Percentiles rank a stretch among this genome's conserved stretches.
phyloP scores from a whole-genome alignment of 35 echinoderm and acorn worm genomes.

The Acanthaster planci region DNA sequence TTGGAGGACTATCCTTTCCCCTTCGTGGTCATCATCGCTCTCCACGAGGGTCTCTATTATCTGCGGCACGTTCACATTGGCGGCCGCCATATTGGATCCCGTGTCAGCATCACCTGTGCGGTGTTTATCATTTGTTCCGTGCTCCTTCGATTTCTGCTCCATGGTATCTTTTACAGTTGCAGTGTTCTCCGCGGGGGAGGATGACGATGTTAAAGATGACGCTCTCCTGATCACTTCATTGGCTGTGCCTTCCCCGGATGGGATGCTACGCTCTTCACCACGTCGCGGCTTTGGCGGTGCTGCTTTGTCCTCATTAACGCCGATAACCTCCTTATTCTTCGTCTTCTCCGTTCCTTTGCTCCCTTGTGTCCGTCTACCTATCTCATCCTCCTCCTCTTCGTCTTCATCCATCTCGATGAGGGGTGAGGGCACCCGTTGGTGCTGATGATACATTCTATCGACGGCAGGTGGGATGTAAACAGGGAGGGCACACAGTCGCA shows the following conservation, averaged over 20 bases:
- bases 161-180: constrained; percentile 27
- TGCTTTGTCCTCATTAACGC: constrained; percentile 33
- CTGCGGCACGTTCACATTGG: constrained; percentile 54
- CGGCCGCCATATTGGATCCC: constrained; percentile 38
- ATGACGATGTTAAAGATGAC: background rate
- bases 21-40: constrained; percentile 44
- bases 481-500: constrained; percentile 16
- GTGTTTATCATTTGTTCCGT: constrained; percentile 53
- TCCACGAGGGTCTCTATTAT: constrained; percentile 41
- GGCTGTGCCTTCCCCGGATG: background rate
- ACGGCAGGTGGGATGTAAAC: background rate
- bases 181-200: constrained; percentile 1
- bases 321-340: constrained; percentile 30
- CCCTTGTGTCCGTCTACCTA: background rate
- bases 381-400: background rate
- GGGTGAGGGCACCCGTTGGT: background rate
- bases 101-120: constrained; percentile 35
- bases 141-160: constrained; percentile 39
- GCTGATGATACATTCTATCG: constrained; percentile 8
- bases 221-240: background rate
- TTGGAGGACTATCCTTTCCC: constrained; percentile 45
- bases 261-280: constrained; percentile 11
- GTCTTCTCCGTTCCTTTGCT: background rate
- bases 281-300: constrained; percentile 7
- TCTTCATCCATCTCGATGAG: constrained; percentile 34